A percentile compares a stretch with the other conserved stretches of the same genome.
These are phyloP conservation scores for Solenopsis invicta DNA, from an alignment of 1,140 invertebrate species.

Conservation along the genomic window DNA sequence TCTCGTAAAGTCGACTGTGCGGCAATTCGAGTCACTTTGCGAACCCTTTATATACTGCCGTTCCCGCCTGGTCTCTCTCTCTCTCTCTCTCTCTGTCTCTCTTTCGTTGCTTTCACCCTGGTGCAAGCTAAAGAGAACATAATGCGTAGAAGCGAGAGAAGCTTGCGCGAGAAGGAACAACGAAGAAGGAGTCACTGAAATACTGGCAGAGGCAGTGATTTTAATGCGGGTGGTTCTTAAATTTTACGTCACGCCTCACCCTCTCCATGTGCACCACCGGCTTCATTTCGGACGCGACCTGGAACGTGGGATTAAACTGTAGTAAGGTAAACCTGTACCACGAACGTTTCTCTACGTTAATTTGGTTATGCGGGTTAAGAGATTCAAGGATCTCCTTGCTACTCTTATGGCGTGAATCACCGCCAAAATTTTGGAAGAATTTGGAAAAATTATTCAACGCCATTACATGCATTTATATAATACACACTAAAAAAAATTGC, in stretches of 20 bases:
- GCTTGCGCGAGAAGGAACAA: slow-evolving; percentile 18
- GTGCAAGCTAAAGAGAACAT: slow-evolving; percentile 73
- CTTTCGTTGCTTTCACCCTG: slow-evolving; percentile 52
- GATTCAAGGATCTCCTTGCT: slow-evolving; percentile 8
- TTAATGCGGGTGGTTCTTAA: slow-evolving; percentile 81
- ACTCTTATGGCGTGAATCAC: slow-evolving; percentile 8
- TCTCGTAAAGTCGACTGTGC: slow-evolving; percentile 85
- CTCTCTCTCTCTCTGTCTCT: background rate
- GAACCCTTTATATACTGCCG: slow-evolving; percentile 85
- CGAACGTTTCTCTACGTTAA: slow-evolving; percentile 67
- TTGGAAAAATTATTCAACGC: background rate
- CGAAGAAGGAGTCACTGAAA: slow-evolving; percentile 61
- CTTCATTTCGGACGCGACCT: slow-evolving; percentile 58
- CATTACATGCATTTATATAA: background rate
- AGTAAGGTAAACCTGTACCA: slow-evolving; percentile 68
- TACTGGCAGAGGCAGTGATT: slow-evolving; percentile 79
- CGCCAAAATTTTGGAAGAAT: slow-evolving; percentile 20
- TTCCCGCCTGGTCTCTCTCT: slow-evolving; percentile 57
- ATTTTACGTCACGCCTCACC: slow-evolving; percentile 71
- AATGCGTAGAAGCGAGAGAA: slow-evolving; percentile 47
- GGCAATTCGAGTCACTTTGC: slow-evolving; percentile 86
- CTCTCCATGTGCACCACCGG: slow-evolving; percentile 37
- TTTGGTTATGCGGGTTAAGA: slow-evolving; percentile 74
- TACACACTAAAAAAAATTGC: too few relatives aligned
- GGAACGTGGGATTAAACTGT: slow-evolving; percentile 71